Conservation (phyloP, 2,797 vertebrate genomes). For the Hyperoplus immaculatus region DNA sequence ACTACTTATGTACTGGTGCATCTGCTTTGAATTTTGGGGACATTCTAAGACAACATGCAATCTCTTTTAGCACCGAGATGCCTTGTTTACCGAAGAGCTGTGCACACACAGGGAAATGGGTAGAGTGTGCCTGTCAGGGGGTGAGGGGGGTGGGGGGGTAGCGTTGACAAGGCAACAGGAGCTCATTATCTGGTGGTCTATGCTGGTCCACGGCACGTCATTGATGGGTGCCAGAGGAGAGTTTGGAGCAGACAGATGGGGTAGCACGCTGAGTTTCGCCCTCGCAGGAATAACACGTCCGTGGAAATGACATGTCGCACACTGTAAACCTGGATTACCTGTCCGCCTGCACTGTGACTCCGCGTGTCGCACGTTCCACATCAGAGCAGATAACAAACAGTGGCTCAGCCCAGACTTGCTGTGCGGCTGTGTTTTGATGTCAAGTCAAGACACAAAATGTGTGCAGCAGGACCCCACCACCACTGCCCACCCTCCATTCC, state of each 20-base stretch:
- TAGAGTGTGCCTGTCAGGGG: conserved; percentile 39
- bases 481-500: background rate
- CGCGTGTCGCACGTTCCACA: conserved; percentile 32
- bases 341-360: conserved; percentile 49
- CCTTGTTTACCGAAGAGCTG: conserved; percentile 71
- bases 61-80: conserved; percentile 54
- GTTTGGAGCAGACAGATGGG: conserved; percentile 68
- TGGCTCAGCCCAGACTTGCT: conserved; percentile 27
- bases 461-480: conserved; percentile 10
- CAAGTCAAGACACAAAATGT: conserved; percentile 35
- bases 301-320: conserved; percentile 65
- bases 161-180: conserved; percentile 82
- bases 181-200: conserved; percentile 82
- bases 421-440: conserved; percentile 40
- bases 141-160: background rate
- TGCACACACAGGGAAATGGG: conserved; percentile 35
- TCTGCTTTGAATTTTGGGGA: conserved; percentile 22
- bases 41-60: conserved; percentile 67
- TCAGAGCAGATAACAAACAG: conserved; percentile 60
- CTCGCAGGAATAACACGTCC: conserved; percentile 49
- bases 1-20: background rate
- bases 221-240: conserved; percentile 70
- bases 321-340: conserved; percentile 81
- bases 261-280: conserved; percentile 54
- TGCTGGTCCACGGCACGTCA: conserved; percentile 75